Evolutionary conservation across 1,140 invertebrate species (phyloP).

Genomic region (Drosophila teissieri): DNA sequence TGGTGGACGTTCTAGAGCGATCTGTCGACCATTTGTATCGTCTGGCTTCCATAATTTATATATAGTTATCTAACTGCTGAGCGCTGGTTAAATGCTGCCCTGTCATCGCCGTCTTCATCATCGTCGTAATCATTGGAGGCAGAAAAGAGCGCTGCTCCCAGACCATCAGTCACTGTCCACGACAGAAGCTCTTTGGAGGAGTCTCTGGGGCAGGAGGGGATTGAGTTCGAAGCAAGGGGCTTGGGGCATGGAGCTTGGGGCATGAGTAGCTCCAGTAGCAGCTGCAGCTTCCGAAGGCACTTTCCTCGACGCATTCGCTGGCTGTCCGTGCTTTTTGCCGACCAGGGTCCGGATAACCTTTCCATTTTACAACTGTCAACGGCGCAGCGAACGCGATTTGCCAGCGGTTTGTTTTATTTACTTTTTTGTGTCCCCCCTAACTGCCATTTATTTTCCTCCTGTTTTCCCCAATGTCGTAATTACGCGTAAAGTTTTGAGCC

Average conservation of each 20-base stretch:
- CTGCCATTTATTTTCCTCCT: conserved; percentile 10
- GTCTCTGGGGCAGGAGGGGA: neutral
- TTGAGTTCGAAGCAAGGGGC: neutral
- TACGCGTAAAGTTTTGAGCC: conserved; percentile 58
- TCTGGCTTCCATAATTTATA: conserved; percentile 46
- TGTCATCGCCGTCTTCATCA: conserved; percentile 54
- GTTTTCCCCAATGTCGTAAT: conserved; percentile 48
- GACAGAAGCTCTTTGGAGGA: conserved; percentile 40
- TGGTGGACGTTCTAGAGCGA: conserved; percentile 6
- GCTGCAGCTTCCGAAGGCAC: conserved; percentile 38
- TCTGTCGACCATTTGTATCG: conserved; percentile 8
- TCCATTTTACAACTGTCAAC: conserved; percentile 76
- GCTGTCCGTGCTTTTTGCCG: conserved; percentile 23
- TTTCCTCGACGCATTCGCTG: conserved; percentile 32
- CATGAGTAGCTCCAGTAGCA: conserved; percentile 16
- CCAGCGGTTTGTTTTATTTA: conserved; percentile 52
- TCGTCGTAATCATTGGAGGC: conserved; percentile 33
- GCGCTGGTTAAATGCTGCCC: conserved; percentile 59
- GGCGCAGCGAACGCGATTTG: conserved; percentile 53
- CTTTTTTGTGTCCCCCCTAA: neutral
- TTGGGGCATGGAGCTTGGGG: too few relatives aligned
- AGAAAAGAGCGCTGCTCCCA: conserved; percentile 35
- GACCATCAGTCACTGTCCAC: conserved; percentile 72
- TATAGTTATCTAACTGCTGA: conserved; percentile 64
- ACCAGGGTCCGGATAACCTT: conserved; percentile 58